Evolutionary conservation across 2,113 vertebrate genomes (phyloP), one percentile per base, ranked within the genome.

Genomic region (Gorilla gorilla): DNA sequence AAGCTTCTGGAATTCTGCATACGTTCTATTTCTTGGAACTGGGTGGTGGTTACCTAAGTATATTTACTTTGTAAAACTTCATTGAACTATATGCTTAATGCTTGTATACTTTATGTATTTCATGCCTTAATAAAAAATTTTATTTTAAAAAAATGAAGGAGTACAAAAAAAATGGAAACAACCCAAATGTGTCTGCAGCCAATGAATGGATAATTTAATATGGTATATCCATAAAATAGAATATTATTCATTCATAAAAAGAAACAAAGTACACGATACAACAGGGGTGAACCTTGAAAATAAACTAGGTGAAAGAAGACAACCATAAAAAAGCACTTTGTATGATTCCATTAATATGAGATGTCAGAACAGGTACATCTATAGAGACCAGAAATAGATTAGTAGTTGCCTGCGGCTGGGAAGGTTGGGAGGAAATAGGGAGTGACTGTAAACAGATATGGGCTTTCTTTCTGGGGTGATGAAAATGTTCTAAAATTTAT

Each of bases 1-100:
- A 75, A 84, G 50, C 38, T 95, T 95, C 72, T 88, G 43, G 59
- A 93, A 85, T 93, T 89, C 50, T 90, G 45, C 1, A 64, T 90
- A 16, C n/a, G 0, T 83, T 76, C 35, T 84, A 0, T 75, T 61
- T 76, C 68, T 85, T 94, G 61, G 61, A 92, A 73, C 40, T 87
- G 6, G 16, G 38, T 61, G 61, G 9, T 81, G 18, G 40, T 70
- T 83, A 23, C 50, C 8, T 76, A 32, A 85, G 10, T 70, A 32
- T 57, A 72, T 94, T 85, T 55, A 30, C 48, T 70, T 87, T 64
- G 16, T 87, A 75, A 66, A 94, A 83, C 16, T 68, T 73, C 32
- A 52, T 68, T 87, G 84, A 95, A 35, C 76, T 90, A 0, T 68
- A n/a, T 81, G 20, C 27, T 75, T 94, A 80, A 72, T 11, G 8